Percentiles rank a stretch among this genome's conserved stretches.
Conservation (phyloP, 2,113 vertebrate genomes). For the Callipepla squamata region DNA sequence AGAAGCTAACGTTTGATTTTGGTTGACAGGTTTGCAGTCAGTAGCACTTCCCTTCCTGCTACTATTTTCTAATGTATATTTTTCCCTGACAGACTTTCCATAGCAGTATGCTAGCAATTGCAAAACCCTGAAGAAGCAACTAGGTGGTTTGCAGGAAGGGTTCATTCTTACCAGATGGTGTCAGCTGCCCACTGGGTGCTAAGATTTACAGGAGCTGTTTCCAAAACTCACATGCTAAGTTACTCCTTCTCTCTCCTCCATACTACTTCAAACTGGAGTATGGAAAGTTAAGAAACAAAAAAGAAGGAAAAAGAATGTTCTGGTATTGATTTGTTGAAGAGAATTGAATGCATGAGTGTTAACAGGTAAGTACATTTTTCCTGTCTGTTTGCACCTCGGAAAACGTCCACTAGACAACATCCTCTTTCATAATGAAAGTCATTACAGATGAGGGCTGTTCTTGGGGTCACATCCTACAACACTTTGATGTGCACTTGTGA, state of each 20-base stretch:
- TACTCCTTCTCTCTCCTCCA: neutral
- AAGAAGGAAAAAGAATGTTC: neutral
- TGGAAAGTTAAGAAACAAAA: slow-evolving; percentile 9
- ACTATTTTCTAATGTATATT: slow-evolving; percentile 10
- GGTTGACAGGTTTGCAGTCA: slow-evolving; percentile 29
- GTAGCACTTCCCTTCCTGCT: neutral
- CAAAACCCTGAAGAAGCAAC: slow-evolving; percentile 20
- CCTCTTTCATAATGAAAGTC: neutral
- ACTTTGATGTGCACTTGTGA: accelerated
- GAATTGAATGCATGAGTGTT: neutral
- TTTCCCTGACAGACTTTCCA: slow-evolving; percentile 1
- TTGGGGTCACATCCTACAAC: neutral
- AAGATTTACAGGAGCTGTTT: slow-evolving; percentile 12
- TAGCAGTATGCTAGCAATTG: neutral
- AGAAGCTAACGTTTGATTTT: slow-evolving; percentile 29
- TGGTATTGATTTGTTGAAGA: neutral
- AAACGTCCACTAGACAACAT: neutral
- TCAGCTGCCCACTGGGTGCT: slow-evolving; percentile 16
- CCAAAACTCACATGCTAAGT: slow-evolving; percentile 1
- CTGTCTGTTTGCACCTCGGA: neutral
- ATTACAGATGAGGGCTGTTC: neutral
- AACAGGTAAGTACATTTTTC: neutral
- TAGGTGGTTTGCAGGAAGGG: neutral
- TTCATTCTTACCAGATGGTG: slow-evolving; percentile 45
- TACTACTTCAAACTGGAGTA: neutral